Evolutionary conservation across 2,888 invertebrate genomes (phyloP), one percentile per base, ranked within the genome.

Genomic region (Epistrophe grossulariae): DNA sequence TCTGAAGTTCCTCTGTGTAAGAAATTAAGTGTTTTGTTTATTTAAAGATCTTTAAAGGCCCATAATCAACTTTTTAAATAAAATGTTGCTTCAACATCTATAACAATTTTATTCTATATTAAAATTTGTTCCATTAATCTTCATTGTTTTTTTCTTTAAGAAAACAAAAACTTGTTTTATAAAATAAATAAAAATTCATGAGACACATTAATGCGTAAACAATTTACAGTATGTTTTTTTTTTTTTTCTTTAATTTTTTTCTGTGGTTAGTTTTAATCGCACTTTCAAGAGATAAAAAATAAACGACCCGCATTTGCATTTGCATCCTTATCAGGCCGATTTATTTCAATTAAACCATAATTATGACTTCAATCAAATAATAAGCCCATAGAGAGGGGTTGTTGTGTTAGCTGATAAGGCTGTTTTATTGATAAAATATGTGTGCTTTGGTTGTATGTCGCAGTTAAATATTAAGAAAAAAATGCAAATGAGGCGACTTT

Each of bases 271-370:
- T 70, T 43, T 40, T 43, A 55, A 70, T 52, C 55, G 8, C 55
- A 24, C n/a, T 55, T 52, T 24, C 6, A 50, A 45, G 35, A 70
- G 50, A 19, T 50, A 52, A 48, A 50, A 70, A 38, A 45, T 45
- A 48, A 64, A 52, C 35, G 55, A 70, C 60, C 72, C 60, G 71
- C 35, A 50, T 35, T 62, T 43, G 59, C 66, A 57, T 60, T 52
- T 45, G 64, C 64, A 68, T 35, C 35, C 79, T 87, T 87, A 87
- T 87, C 87, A 79, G 40, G 40, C 52, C 83, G 87, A 79, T 87
- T 87, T 87, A 87, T 79, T 87, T 87, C 87, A 87, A 87, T 87
- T 87, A 83, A 87, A 83, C 83, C 83, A 83, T 71, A 87, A 87
- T 87, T 87, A 87, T 79, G 87, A 76, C 87, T 87, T 83, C 79